Evolutionary conservation across 2,888 invertebrate genomes (phyloP).

Genomic region (Stegana nigrithorax): DNA sequence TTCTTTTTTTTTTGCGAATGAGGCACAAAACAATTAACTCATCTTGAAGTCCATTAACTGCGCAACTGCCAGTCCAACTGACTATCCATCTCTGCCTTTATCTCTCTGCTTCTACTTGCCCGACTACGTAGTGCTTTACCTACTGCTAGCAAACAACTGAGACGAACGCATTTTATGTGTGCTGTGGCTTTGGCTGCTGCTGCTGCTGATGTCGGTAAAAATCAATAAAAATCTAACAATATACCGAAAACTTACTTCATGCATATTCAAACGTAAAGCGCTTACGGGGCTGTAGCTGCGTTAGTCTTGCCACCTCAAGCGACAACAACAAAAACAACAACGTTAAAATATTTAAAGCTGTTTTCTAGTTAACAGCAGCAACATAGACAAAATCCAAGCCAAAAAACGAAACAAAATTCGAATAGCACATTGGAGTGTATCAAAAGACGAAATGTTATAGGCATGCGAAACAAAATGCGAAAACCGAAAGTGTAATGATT

Average conservation of each 20-base stretch:
- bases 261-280: conserved; percentile 23
- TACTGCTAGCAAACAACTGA: neutral
- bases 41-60: conserved; percentile 48
- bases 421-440: neutral
- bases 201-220: conserved; percentile 33
- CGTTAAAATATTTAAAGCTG: no score
- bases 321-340: neutral
- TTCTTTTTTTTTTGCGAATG: neutral
- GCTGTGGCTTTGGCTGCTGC: no score
- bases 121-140: no score
- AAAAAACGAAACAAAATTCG: neutral
- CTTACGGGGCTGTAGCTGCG: neutral
- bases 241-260: conserved; percentile 34
- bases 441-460: neutral
- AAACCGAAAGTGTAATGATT: conserved; percentile 57
- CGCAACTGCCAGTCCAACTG: neutral
- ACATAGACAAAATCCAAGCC: neutral
- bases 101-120: no score
- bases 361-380: no score
- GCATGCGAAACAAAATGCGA: conserved; percentile 25
- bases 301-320: neutral
- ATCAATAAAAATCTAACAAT: conserved; percentile 39
- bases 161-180: conserved; percentile 4
- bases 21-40: conserved; percentile 51
- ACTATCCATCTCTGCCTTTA: neutral